Base-by-base conservation (phyloP, 2,113 vertebrate genomes). In the Hydrochoerus hydrochaeris region DNA sequence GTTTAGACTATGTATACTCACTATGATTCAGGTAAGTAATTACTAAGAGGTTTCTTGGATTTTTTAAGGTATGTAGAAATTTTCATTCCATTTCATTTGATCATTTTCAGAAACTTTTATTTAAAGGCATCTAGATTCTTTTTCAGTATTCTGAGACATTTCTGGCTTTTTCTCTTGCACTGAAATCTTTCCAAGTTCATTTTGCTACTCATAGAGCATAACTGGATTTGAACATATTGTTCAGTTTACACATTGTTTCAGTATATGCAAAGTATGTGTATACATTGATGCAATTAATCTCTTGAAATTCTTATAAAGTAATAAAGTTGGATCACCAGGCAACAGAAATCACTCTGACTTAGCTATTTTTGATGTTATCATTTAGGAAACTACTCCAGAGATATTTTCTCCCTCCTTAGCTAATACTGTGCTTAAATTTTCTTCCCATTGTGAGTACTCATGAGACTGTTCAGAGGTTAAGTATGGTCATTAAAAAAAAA, bases 41-140 rank as follows among this genome's bases (percentile, higher is more conserved):
- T 88, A 41, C 14, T 86, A 84, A 93, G 14, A 69, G 20, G 84
- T 88, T 85, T 83, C 62, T 96, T 96, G 46, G 19, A 2, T 92
- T 78, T 90, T 46, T 94, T 20, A 54, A 91, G 49, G 6, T 58
- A 35, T 75, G 30, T 94, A 95, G 52, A 92, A 93, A 91, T 73
- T 54, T 95, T 92, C n/a, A 88, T 32, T 82, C 57, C 30, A 95
- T 92, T 38, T 81, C 19, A 92, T 73, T 58, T 71, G 9, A 88
- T 91, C 30, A 71, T 96, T 97, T 97, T 92, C 49, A 96, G 81
- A 62, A 94, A 93, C 32, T 91, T 88, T 13, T 91, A 11, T 95
- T 91, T 57, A 46, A 46, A 46, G 46, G 46, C 52, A 90, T 75
- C 26, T 85, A 92, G 75, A 80, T 96, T 95, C 96, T 46, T 88